These are phyloP conservation scores for Erythrocercus mccallii DNA, from an alignment of 2,113 vertebrate species.

Conservation along the genomic window DNA sequence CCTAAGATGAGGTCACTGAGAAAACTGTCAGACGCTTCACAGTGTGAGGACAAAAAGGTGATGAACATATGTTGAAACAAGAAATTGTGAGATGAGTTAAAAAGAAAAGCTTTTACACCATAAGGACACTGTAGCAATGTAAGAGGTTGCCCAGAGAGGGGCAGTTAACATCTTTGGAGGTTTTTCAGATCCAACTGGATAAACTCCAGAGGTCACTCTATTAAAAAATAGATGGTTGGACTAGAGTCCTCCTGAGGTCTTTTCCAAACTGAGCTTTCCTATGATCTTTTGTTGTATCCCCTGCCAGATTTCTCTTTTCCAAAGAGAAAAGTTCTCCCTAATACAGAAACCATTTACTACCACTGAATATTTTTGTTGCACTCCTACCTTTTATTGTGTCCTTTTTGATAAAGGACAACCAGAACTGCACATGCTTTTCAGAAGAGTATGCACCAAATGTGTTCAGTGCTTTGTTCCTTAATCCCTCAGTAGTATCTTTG, in stretches of 20 bases:
- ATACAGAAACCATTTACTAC: background rate
- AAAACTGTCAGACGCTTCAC: background rate
- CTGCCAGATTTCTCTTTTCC: background rate
- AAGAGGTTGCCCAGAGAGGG: background rate
- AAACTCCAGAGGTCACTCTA: background rate
- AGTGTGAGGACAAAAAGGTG: rapidly evolving
- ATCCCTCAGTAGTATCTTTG: background rate
- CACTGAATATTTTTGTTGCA: background rate
- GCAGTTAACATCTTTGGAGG: background rate
- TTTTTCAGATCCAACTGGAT: background rate
- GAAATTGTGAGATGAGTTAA: background rate
- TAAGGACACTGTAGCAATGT: background rate
- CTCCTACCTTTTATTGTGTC: background rate
- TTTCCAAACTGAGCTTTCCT: background rate
- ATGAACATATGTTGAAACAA: background rate
- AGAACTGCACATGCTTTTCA: background rate
- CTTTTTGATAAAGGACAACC: background rate
- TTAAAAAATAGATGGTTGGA: background rate
- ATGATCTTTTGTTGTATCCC: background rate
- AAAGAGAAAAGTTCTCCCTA: background rate
- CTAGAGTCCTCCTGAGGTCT: background rate
- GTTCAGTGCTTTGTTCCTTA: background rate
- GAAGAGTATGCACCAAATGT: background rate
- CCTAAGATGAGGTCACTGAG: background rate
- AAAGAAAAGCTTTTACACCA: background rate